Base-by-base conservation (phyloP, 1,140 invertebrate species). In the Hypothenemus hampei region DNA sequence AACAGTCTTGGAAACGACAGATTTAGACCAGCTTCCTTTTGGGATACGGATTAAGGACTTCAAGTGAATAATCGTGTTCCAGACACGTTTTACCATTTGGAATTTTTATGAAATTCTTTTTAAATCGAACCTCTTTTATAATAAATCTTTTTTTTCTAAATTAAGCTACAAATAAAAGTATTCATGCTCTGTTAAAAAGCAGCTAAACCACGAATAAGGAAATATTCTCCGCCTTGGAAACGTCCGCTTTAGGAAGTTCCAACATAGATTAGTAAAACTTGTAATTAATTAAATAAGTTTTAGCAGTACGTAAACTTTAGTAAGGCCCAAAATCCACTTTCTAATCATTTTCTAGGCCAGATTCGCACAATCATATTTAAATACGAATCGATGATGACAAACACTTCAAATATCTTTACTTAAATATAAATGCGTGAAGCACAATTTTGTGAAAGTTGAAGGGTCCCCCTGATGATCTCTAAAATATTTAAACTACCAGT, bases 251-350 rank as follows among this genome's bases (percentile, higher is more conserved):
- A 37, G 37, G 31, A 55, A 41, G 33, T 18, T 55, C 26, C 18
- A 55, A 40, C 43, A 41, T 43, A 55, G 52, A 46, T 57, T 49
- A 57, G 54, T 48, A 57, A 57, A 57, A 57, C 54, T 57, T 57
- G 47, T 57, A 57, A 57, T 57, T 57, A 57, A 57, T 57, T 57
- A 57, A 57, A 57, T 50, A 57, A 57, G 54, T 57, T 57, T 57
- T 49, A 41, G 46, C 45, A 33, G 13, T 57, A 41, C 46, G 23
- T 49, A 49, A 57, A 57, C 35, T 57, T n/a, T 57, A 24, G 19
- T 29, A 44, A 43, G 45, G 37, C 45, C 46, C 46, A 43, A 36
- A 36, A 57, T 57, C 47, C 37, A 57, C 45, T 48, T 55, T 43
- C 46, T 57, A 57, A 57, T 57, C 54, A 57, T 57, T 57, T 49